Conservation (phyloP, 2,888 invertebrate genomes). For the Limenitis camilla region DNA sequence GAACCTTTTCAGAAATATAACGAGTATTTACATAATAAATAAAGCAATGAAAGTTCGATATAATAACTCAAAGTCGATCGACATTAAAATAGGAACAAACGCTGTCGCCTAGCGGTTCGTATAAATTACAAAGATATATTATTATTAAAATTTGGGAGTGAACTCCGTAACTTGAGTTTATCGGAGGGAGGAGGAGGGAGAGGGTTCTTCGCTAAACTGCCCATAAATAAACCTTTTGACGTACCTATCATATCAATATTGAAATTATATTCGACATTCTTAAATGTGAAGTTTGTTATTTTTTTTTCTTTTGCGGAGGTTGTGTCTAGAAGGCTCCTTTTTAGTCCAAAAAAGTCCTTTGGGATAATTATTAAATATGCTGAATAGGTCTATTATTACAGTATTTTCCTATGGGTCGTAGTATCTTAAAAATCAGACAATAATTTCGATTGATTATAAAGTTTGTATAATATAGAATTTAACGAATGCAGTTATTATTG, state of each 20-base stretch:
- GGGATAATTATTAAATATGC: too few species aligned
- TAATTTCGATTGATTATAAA: too few species aligned
- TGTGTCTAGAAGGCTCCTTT: too few species aligned
- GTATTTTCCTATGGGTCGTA: conserved; percentile 9
- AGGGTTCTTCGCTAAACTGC: conserved; percentile 21
- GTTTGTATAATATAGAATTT: too few species aligned
- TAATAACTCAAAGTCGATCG: conserved; percentile 33
- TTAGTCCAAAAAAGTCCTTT: too few species aligned
- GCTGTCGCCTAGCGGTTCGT: conserved; percentile 49
- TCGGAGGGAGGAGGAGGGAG: conserved; percentile 14
- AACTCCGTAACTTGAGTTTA: conserved; percentile 55
- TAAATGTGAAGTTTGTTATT: not conserved
- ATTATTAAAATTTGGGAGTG: conserved; percentile 70
- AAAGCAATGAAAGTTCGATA: conserved; percentile 16
- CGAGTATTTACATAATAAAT: not conserved
- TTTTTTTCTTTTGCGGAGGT: too few species aligned
- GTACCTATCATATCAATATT: conserved; percentile 14
- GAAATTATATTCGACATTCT: not conserved
- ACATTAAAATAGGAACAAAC: conserved; percentile 42
- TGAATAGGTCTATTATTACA: too few species aligned
- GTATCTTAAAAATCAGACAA: too few species aligned
- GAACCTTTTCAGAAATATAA: not conserved
- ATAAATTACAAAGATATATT: conserved; percentile 74
- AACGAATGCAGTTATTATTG: too few species aligned
- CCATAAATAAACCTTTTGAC: conserved; percentile 22